Percentiles rank a stretch among this genome's conserved stretches.
These are phyloP conservation scores for Drosophila biarmipes DNA, from an alignment of 1,140 invertebrate species.

Conservation along the genomic window DNA sequence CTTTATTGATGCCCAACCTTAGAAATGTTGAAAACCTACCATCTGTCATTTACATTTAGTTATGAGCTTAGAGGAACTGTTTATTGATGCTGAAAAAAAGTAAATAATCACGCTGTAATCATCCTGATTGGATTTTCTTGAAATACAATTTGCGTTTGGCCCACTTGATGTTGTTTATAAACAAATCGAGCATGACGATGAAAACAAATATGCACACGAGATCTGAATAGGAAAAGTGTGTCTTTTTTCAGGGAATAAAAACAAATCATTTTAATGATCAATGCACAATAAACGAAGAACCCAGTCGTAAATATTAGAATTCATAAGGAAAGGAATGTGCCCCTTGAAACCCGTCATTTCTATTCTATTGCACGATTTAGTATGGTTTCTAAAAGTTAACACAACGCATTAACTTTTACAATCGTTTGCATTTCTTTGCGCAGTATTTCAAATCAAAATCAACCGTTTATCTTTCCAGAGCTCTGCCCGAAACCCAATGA, in stretches of 20 bases:
- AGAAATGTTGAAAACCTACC: not conserved
- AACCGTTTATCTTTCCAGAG: slow-evolving; percentile 85
- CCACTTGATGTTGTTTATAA: slow-evolving; percentile 37
- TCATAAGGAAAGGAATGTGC: not conserved
- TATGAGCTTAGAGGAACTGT: slow-evolving; percentile 15
- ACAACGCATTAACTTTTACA: not conserved
- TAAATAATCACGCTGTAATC: slow-evolving; percentile 12
- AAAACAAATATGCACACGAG: slow-evolving; percentile 35
- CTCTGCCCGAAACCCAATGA: slow-evolving; percentile 94
- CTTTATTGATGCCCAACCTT: no score
- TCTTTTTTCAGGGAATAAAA: slow-evolving; percentile 11
- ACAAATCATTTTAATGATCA: slow-evolving; percentile 9
- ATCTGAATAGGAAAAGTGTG: slow-evolving; percentile 16
- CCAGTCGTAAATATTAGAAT: not conserved
- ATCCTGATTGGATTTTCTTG: slow-evolving; percentile 7
- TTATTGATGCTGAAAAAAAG: slow-evolving; percentile 27
- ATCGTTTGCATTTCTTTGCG: not conserved
- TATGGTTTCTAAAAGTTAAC: not conserved
- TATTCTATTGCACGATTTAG: not conserved
- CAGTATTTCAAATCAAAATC: not conserved
- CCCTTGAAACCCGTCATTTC: not conserved
- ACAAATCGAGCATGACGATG: slow-evolving; percentile 35
- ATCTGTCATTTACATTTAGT: slow-evolving; percentile 2
- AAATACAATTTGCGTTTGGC: slow-evolving; percentile 17
- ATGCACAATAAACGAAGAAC: slow-evolving; percentile 10